Evolutionary conservation across 2,797 vertebrate species (phyloP), one percentile per base, ranked within the genome.

Genomic region (Ispidina picta): DNA sequence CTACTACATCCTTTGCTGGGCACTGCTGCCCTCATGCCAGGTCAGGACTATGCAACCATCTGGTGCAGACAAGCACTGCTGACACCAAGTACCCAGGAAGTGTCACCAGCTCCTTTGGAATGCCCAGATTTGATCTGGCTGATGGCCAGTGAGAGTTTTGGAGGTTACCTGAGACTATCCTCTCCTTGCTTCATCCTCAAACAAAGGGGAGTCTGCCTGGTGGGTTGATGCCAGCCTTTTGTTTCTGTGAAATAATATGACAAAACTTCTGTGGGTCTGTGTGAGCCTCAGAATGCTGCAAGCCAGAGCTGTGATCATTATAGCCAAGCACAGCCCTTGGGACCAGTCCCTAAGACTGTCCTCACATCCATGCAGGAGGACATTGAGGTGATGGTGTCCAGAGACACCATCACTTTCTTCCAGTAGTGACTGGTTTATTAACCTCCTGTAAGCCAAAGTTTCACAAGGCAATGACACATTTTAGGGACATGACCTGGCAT

Each of bases 71-170:
- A 4, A 71, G 37, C 35, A 35, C 15, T 58, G 51, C 33, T 60
- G 29, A 31, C 5, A 20, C 26, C n/a, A 35, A 14, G 15, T 48
- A 78, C n/a, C 41, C 28, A 15, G 35, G 29, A 77, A 51, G 21
- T 41, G 51, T 46, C 81, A 23, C 12, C 0, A 4, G 3, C 11
- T 70, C 15, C 64, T 63, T 55, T 0, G 0, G 10, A 19, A 35
- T 59, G 51, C 22, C 28, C 56, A 41, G 14, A 8, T 58, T 58
- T 0, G 4, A 76, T 29, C 18, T 0, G 2, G 21, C 11, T 0
- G 2, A 26, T 76, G 68, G 41, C 7, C 0, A 0, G 19, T 46
- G 29, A 71, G 29, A 10, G 10, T 54, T 74, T 31, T 0, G 1
- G 25, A 60, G 41, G 52, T 51, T 55, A 39, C 28, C 16, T 0